Conservation (phyloP, 2,113 vertebrate genomes). For the Condylura cristata region DNA sequence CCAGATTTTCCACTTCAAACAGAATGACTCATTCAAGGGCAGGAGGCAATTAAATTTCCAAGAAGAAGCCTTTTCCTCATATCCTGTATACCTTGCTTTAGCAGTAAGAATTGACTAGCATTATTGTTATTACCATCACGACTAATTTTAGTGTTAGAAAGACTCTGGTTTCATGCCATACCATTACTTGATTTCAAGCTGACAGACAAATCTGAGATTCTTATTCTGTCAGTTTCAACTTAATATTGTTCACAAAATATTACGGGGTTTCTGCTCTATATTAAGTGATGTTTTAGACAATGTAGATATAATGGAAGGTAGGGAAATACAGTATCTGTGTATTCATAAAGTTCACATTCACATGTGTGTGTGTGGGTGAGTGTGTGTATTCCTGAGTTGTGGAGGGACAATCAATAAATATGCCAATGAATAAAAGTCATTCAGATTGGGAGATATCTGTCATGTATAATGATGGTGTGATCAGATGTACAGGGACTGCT, state of each 20-base stretch:
- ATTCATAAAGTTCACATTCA: background rate
- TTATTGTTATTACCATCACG: background rate
- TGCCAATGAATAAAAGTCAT: background rate
- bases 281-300: background rate
- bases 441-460: background rate
- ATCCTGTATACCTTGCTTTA: background rate
- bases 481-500: background rate
- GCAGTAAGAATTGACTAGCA: background rate
- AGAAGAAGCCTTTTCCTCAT: background rate
- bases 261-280: background rate
- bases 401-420: background rate
- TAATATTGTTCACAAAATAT: background rate
- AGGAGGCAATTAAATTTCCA: slow-evolving; percentile 30
- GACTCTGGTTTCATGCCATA: background rate
- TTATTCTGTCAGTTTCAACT: background rate
- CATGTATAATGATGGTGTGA: background rate
- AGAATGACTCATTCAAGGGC: slow-evolving; percentile 45
- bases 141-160: background rate
- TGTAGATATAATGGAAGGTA: background rate
- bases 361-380: background rate
- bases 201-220: background rate
- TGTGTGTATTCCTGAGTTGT: background rate
- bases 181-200: background rate
- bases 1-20: slow-evolving; percentile 44
- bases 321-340: background rate